Evolutionary conservation across 2,888 invertebrate genomes (phyloP).

Genomic region (Drosophila subsilvestris): DNA sequence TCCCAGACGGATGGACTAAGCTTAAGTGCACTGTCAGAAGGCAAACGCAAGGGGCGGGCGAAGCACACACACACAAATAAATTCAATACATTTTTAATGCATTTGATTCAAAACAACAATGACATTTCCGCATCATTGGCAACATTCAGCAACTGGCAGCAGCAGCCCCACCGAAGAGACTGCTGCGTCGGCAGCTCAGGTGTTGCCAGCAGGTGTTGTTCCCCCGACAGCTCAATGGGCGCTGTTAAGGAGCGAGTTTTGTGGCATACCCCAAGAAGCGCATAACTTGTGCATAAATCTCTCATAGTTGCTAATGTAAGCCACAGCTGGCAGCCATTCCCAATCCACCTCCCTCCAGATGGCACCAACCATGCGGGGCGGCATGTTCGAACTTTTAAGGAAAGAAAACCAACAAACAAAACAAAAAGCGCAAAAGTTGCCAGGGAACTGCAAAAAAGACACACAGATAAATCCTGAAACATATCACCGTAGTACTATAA

Average conservation of each 20-base stretch:
- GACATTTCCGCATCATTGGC: conserved; percentile 34
- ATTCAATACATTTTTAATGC: conserved; percentile 75
- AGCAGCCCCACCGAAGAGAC: no score
- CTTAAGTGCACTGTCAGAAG: conserved; percentile 65
- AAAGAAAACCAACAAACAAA: conserved; percentile 11
- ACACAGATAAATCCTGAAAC: conserved; percentile 15
- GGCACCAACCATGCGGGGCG: conserved; percentile 20
- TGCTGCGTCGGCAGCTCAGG: conserved; percentile 39
- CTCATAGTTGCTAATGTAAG: conserved; percentile 70
- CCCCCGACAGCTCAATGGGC: conserved; percentile 47
- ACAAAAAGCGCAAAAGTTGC: conserved; percentile 30
- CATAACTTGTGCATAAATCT: conserved; percentile 73
- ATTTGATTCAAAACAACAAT: conserved; percentile 62
- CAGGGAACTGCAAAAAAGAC: conserved; percentile 58
- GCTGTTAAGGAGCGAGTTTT: conserved; percentile 29
- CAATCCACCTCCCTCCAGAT: conserved; percentile 31
- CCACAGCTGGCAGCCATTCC: conserved; percentile 45
- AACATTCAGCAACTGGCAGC: no score
- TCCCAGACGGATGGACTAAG: conserved; percentile 35
- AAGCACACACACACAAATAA: conserved; percentile 59
- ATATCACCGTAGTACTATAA: neutral
- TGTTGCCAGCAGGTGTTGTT: conserved; percentile 43
- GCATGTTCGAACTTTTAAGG: conserved; percentile 63
- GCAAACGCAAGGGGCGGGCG: conserved; percentile 25
- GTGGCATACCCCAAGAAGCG: conserved; percentile 54